Percentiles rank a stretch among this genome's conserved stretches.
Evolutionary conservation across 2,113 vertebrate species (phyloP).

Genomic region (Carassius gibelio): DNA sequence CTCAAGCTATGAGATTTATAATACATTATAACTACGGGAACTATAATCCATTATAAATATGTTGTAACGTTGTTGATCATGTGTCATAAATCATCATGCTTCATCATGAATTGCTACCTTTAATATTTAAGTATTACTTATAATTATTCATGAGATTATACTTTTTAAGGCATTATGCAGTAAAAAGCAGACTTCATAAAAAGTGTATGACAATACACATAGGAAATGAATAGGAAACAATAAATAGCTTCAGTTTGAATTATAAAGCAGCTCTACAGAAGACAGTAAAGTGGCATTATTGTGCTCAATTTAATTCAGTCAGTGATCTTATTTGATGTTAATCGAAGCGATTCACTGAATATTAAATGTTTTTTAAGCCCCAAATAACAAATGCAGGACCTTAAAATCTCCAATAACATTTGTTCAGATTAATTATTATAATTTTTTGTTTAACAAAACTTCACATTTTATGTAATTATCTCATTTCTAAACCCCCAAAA

Average conservation of each 20-base stretch:
- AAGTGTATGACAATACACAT: no score
- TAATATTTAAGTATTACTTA: background rate
- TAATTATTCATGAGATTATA: no score
- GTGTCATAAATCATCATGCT: background rate
- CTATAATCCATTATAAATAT: background rate
- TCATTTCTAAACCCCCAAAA: background rate
- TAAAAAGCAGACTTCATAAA: no score
- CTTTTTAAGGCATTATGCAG: no score
- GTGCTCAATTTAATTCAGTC: no score
- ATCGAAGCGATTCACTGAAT: no score
- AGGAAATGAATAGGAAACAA: no score
- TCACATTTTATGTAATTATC: background rate
- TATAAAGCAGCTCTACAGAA: no score
- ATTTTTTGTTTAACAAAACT: background rate
- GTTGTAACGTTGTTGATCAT: background rate
- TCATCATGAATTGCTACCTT: background rate
- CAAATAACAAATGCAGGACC: background rate
- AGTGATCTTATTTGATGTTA: background rate
- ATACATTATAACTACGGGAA: no score
- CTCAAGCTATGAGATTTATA: background rate
- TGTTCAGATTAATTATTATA: background rate
- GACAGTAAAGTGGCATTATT: no score
- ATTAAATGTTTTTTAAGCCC: no score
- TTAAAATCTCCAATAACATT: background rate
- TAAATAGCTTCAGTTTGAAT: no score